Evolutionary conservation across 2,113 vertebrate genomes (phyloP).

Genomic region (Oreochromis spilurus): DNA sequence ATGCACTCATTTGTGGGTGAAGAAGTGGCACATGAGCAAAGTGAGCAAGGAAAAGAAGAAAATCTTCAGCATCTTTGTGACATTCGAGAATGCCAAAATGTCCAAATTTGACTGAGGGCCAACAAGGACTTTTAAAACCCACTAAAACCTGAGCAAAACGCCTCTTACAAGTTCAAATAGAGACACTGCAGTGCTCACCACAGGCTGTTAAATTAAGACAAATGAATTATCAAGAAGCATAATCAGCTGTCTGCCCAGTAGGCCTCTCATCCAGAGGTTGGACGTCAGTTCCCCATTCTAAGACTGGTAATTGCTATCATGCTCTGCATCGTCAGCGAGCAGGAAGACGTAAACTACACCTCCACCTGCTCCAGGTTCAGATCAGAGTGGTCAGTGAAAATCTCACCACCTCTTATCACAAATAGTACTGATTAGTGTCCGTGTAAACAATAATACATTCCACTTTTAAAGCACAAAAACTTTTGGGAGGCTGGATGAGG

Average conservation of each 20-base stretch:
- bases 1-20: not conserved
- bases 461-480: not conserved
- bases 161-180: not conserved
- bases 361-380: not conserved
- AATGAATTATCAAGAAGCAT: not conserved
- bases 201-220: not conserved
- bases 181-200: not conserved
- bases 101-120: not conserved
- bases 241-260: not conserved
- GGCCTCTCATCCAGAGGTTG: not conserved
- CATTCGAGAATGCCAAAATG: fast-evolving
- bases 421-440: not conserved
- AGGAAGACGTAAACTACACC: not conserved
- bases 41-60: not conserved
- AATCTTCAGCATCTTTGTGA: not conserved
- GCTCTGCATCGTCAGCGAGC: not conserved
- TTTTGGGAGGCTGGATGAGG: not conserved
- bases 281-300: not conserved
- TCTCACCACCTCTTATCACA: not conserved
- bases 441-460: not conserved
- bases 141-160: not conserved
- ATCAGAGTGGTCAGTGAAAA: not conserved
- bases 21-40: not conserved
- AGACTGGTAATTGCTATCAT: not conserved
- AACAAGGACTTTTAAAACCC: not conserved